Evolutionary conservation across 1,140 invertebrate genomes (phyloP).

Genomic region (Anadara kagoshimensis): DNA sequence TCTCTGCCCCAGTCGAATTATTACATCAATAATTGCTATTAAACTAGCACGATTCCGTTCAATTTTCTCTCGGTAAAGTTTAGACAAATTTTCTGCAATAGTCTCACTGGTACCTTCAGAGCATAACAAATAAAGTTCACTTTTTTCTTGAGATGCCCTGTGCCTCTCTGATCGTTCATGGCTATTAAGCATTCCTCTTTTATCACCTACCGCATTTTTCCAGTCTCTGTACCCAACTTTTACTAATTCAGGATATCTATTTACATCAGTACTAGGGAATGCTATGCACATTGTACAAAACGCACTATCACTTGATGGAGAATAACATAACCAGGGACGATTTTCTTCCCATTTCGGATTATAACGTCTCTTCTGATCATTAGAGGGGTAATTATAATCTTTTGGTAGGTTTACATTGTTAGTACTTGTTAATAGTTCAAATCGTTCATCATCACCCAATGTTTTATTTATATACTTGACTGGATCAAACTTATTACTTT

Average conservation of each 20-base stretch:
- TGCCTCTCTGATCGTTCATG: background rate
- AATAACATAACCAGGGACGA: background rate
- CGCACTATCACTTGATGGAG: background rate
- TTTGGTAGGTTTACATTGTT: background rate
- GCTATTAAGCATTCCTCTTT: background rate
- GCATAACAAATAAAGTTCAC: background rate
- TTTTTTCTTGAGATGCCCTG: background rate
- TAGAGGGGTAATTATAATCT: background rate
- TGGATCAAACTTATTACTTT: too few species aligned
- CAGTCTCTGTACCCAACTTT: background rate
- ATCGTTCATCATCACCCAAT: background rate
- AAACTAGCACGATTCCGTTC: background rate
- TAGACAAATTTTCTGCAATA: too few species aligned
- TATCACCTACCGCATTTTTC: background rate
- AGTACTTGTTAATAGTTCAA: background rate
- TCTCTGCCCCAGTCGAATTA: background rate
- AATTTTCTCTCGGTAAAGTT: background rate
- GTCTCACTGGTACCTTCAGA: background rate
- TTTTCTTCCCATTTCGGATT: slow-evolving; percentile 2
- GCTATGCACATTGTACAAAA: background rate
- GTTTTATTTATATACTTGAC: background rate
- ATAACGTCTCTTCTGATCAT: background rate
- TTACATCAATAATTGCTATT: slow-evolving; percentile 1
- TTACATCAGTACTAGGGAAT: background rate
- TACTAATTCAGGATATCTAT: background rate